Conservation (phyloP, 2,797 vertebrate genomes). For the Ceyx erithaca region DNA sequence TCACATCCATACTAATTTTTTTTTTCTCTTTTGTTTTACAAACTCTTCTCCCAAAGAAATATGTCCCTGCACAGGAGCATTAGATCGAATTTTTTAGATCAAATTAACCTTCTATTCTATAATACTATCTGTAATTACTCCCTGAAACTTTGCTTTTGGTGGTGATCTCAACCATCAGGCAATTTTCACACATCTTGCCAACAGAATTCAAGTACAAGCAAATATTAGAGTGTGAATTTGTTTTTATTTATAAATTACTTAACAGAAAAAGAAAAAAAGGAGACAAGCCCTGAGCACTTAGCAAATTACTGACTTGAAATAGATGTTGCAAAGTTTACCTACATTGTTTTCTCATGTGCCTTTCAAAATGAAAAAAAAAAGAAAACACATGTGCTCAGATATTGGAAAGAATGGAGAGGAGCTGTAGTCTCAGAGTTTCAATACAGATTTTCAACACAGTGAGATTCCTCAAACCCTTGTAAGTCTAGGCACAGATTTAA, state of each 20-base stretch:
- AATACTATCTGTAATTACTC: slow-evolving; percentile 68
- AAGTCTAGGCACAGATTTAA: neutral
- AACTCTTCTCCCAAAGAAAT: slow-evolving; percentile 57
- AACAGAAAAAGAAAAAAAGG: slow-evolving; percentile 31
- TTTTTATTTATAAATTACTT: slow-evolving; percentile 71
- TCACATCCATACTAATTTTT: slow-evolving; percentile 52
- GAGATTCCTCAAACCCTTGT: neutral
- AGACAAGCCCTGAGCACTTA: slow-evolving; percentile 36
- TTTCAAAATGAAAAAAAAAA: neutral
- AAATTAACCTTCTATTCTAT: slow-evolving; percentile 75
- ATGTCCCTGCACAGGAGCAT: slow-evolving; percentile 49
- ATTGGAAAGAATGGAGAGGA: neutral
- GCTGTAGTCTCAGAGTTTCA: neutral
- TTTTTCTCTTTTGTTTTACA: slow-evolving; percentile 67
- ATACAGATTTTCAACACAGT: neutral
- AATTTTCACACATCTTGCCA: slow-evolving; percentile 71
- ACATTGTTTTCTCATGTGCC: neutral
- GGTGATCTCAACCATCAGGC: slow-evolving; percentile 73
- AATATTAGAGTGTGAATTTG: slow-evolving; percentile 71
- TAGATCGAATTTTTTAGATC: slow-evolving; percentile 75
- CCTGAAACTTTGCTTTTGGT: slow-evolving; percentile 70
- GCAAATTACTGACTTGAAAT: slow-evolving; percentile 57
- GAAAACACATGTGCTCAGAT: neutral
- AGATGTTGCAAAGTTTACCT: slow-evolving; percentile 44
- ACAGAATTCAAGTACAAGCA: slow-evolving; percentile 67